Evolutionary conservation across 2,113 vertebrate genomes (phyloP).

Genomic region (Chlorodrepanis virens): DNA sequence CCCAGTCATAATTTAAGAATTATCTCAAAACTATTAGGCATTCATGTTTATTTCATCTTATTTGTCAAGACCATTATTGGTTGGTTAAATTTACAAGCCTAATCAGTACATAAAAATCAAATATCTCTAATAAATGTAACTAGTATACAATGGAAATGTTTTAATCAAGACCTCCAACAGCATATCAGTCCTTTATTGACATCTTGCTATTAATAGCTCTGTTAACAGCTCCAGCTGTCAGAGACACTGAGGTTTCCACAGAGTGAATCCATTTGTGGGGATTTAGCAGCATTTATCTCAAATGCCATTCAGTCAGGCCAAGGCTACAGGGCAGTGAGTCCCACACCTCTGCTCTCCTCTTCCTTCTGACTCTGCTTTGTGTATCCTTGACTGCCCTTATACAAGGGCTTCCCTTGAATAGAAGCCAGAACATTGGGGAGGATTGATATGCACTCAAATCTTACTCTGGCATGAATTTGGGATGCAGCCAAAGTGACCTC

Average conservation of each 20-base stretch:
- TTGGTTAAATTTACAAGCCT: not conserved
- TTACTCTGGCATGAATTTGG: not conserved
- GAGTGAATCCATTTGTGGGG: not conserved
- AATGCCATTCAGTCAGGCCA: fast-evolving
- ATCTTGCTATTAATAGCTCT: not conserved
- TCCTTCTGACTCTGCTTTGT: not conserved
- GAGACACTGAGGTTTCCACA: not conserved
- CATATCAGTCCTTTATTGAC: not conserved
- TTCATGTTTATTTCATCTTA: not conserved
- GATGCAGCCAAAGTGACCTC: not conserved
- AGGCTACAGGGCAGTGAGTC: not conserved
- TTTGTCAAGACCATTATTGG: not conserved
- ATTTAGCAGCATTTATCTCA: not conserved
- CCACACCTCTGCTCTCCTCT: not conserved
- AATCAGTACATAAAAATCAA: not conserved
- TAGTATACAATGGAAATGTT: not conserved
- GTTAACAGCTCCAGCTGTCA: not conserved
- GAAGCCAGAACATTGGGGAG: not conserved
- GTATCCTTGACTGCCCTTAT: not conserved
- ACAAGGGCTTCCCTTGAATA: not conserved
- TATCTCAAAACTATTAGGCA: not conserved
- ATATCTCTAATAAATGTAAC: not conserved
- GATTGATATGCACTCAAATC: not conserved
- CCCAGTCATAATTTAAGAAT: not conserved
- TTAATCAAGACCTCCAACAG: not conserved